Evolutionary conservation across 1,140 invertebrate genomes (phyloP), one percentile per base, ranked within the genome.

Genomic region (Doryteuthis pealeii): DNA sequence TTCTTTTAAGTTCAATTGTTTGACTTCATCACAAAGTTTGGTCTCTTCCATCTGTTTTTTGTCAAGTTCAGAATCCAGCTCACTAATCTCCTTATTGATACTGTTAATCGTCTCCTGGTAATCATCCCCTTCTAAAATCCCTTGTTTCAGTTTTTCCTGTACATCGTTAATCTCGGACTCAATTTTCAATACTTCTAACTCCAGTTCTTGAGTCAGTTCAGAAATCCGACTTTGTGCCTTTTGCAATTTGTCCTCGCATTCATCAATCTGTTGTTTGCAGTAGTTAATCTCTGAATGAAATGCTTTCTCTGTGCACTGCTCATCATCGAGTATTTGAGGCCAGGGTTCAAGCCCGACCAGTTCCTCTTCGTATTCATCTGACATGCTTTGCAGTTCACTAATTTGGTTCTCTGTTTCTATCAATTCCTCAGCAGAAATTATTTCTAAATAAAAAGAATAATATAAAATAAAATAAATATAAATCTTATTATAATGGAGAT

Each of bases 201-300:
- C 93, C 74, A 96, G 88, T 70, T 80, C 69, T 85, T 95, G 93
- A 28, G 31, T 67, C 54, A 94, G 91, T 40, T 93, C 91, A 78
- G 90, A 91, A 26, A 94, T 92, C 88, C 96, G 94, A 82, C 94
- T 92, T 68, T 93, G 91, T 79, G 96, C 90, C 81, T 92, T 91
- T 83, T 95, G 93, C 79, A 95, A 91, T 84, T 96, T 93, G 82
- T 93, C 91, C 81, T 94, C 92, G 81, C 94, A 93, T 82, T 96
- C 94, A 75, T 92, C 90, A 77, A 94, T 93, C 88, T 95, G 95
- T 76, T 92, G 91, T 88, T 96, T 95, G 91, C 94, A 94, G 85
- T 92, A 95, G 26, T 93, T 91, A 79, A 97, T 95, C 91, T 97
- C 95, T 73, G 93, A 92, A 89, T 94, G 93, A 87, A 92, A 94